A percentile compares a stretch with the other conserved stretches of the same genome.
Conservation (phyloP, 2,888 invertebrate species). For the Fragum fragum region DNA sequence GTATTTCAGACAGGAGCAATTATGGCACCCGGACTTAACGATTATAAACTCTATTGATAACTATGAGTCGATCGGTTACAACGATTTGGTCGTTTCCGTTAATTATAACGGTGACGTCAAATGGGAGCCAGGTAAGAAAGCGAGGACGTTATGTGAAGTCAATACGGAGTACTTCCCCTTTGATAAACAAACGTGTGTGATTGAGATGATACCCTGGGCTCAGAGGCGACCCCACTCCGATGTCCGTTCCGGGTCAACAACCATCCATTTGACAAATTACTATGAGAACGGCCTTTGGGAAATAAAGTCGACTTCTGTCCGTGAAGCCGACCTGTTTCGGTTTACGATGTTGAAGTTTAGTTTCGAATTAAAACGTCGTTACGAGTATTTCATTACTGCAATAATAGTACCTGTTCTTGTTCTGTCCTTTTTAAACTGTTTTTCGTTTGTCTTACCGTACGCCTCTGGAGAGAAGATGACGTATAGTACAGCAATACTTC, state of each 20-base stretch:
- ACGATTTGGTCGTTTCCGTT: background rate
- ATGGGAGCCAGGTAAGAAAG: background rate
- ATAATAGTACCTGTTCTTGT: constrained; percentile 1
- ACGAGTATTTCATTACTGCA: background rate
- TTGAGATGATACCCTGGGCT: background rate
- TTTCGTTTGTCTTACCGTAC: background rate
- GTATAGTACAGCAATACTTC: constrained; percentile 7
- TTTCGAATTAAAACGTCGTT: constrained; percentile 11
- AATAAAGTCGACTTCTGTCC: background rate
- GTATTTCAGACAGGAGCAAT: constrained; percentile 12
- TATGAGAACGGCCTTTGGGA: background rate
- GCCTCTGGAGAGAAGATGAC: constrained; percentile 12
- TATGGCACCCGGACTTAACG: constrained; percentile 12
- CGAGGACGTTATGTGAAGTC: background rate
- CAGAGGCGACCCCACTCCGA: background rate
- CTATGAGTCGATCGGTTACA: background rate
- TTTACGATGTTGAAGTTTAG: background rate
- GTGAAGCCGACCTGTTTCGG: background rate
- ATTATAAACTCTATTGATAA: background rate
- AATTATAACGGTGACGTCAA: background rate
- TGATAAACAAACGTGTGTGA: background rate
- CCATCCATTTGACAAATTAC: background rate
- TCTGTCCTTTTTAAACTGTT: constrained; percentile 10
- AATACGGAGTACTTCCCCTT: constrained; percentile 13
- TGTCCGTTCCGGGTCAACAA: background rate